A percentile compares a stretch with the other conserved stretches of the same genome.
Evolutionary conservation across 92 coral and sea anemone genomes (phyloP).

Genomic region (Heliopora coerulea): DNA sequence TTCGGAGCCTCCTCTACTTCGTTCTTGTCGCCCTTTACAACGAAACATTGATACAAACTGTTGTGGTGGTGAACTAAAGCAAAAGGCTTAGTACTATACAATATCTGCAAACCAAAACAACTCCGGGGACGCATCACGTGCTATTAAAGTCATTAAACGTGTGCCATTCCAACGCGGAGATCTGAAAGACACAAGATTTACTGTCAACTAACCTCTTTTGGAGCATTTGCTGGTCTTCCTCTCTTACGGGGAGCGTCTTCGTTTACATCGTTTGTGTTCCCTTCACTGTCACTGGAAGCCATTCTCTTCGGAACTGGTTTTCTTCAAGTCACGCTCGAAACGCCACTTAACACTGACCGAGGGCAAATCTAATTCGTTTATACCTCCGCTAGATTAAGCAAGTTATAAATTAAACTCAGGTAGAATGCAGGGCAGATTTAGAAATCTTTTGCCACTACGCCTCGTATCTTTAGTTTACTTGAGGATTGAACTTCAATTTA

Average conservation of each 20-base stretch:
- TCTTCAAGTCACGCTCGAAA: not conserved
- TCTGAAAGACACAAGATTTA: constrained; percentile 23
- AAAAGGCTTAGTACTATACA: not conserved
- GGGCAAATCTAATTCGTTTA: constrained; percentile 27
- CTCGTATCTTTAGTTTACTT: not conserved
- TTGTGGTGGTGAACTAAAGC: not conserved
- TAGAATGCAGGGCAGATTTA: not conserved
- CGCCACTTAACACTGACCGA: not conserved
- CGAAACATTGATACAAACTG: not conserved
- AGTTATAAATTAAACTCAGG: not conserved
- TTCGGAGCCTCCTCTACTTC: constrained; percentile 69
- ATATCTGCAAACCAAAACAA: not conserved
- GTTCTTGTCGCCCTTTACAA: constrained; percentile 57
- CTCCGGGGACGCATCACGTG: not conserved
- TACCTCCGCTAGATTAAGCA: not conserved
- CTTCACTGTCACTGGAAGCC: constrained; percentile 34
- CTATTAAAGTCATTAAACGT: constrained; percentile 13
- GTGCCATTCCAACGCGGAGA: constrained; percentile 26
- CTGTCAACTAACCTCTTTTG: constrained; percentile 62
- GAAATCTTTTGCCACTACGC: not conserved
- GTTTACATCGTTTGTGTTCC: constrained; percentile 45
- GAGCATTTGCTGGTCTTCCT: constrained; percentile 73
- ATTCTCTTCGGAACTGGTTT: not conserved
- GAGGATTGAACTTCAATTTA: not conserved
- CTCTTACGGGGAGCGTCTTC: constrained; percentile 67